Evolutionary conservation across 2,113 vertebrate species (phyloP), one percentile per base, ranked within the genome.

Genomic region (Alces alces): DNA sequence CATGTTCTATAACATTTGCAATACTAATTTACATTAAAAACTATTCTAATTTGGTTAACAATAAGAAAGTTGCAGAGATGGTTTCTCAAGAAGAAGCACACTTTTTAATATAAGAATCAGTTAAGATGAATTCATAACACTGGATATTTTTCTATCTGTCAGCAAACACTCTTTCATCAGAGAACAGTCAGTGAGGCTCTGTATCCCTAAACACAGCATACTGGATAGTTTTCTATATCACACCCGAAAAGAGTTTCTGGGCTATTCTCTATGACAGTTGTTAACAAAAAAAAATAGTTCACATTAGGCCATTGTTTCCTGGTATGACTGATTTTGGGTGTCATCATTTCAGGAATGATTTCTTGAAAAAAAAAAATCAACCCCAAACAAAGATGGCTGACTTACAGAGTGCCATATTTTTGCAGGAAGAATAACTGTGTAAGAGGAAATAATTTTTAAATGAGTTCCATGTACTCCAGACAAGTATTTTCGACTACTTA

Each of bases 241-340:
- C 3, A 73, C 3, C 8, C 2, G 0, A 78, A 82, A 96, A 86
- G 52, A 61, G 2, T 89, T 97, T 93, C 57, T 86, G 54, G 55
- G 45, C 28, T 83, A 57, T 86, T 95, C 36, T 92, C 50, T 85
- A 45, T 91, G 17, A 86, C 2, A 89, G 10, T 80, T 70, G 61
- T 87, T 85, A 96, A 95, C 27, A 91, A 95, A 86, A 78, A 78
- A 80, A 17, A 96, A 85, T 61, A 87, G 13, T 83, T 97, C n/a
- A 83, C 5, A 87, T 87, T 91, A 93, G 78, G 54, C 12, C 60
- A 79, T 27, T 83, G 23, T 84, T 95, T 95, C 54, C 30, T 95
- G 9, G 9, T 87, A 70, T 78, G 50, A 93, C 61, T 10, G 21
- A 94, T 28, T 92, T 94, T 61, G 10, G 30, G 89, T 89, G 17